Percentiles rank a stretch among this genome's conserved stretches.
Evolutionary conservation across 2,888 invertebrate genomes (phyloP).

Genomic region (Drosophila paramelanica): DNA sequence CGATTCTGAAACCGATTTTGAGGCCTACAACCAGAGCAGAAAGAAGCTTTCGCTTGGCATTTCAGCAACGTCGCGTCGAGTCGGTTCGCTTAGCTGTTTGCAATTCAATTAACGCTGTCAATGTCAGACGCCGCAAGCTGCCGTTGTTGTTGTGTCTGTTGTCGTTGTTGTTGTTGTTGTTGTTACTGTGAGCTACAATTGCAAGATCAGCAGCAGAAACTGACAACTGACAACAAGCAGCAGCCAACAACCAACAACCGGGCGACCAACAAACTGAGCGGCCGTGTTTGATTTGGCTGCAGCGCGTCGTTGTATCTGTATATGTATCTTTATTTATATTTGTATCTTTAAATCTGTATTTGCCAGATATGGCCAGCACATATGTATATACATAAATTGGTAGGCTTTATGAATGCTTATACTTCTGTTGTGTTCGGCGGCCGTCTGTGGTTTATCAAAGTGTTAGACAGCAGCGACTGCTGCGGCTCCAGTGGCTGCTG

Average conservation of each 20-base stretch:
- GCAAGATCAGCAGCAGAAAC: constrained; percentile 65
- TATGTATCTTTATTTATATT: constrained; percentile 12
- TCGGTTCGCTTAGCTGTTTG: constrained; percentile 57
- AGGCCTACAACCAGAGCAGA: constrained; percentile 13
- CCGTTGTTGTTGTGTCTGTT: constrained; percentile 12
- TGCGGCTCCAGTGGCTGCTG: constrained; percentile 20
- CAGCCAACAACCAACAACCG: constrained; percentile 1
- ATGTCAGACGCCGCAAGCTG: constrained; percentile 52
- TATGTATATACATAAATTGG: constrained; percentile 20
- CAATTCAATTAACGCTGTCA: constrained; percentile 79
- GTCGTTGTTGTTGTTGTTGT: constrained; percentile 11
- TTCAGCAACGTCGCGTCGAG: constrained; percentile 10
- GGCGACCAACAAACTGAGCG: constrained; percentile 43
- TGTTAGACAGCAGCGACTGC: constrained; percentile 50
- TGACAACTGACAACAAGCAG: constrained; percentile 11
- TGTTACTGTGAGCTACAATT: constrained; percentile 53
- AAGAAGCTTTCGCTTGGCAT: constrained; percentile 43
- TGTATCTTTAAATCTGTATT: constrained; percentile 6
- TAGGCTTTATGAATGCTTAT: constrained; percentile 32
- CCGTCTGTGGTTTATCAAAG: constrained; percentile 68
- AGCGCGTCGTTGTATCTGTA: constrained; percentile 10
- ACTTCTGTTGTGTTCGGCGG: constrained; percentile 16
- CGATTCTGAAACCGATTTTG: constrained; percentile 29
- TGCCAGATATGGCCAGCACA: constrained; percentile 33
- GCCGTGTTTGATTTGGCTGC: constrained; percentile 48